Conservation (phyloP, 2,888 invertebrate genomes). For the Nysson spinosus region DNA sequence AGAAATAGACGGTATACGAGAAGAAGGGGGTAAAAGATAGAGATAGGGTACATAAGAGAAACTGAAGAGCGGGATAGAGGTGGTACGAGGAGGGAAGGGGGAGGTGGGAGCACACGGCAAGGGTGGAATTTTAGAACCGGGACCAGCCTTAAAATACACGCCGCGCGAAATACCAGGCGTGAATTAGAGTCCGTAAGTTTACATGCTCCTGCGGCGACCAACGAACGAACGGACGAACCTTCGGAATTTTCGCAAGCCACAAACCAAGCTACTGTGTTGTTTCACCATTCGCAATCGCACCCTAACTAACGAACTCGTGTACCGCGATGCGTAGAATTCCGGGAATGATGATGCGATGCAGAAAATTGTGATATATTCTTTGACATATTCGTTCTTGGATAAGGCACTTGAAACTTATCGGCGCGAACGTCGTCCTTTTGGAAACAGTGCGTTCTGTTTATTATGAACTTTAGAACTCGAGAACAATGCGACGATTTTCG, state of each 20-base stretch:
- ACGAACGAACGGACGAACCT: conserved; percentile 60
- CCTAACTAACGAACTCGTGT: conserved; percentile 21
- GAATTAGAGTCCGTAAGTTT: conserved; percentile 69
- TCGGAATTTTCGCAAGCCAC: conserved; percentile 73
- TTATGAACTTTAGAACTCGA: no score
- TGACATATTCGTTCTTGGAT: no score
- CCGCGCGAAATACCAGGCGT: conserved; percentile 73
- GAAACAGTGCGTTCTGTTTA: no score
- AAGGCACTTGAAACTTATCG: no score
- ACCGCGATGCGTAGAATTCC: conserved; percentile 28
- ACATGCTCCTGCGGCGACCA: conserved; percentile 38
- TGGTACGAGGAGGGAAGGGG: conserved; percentile 28
- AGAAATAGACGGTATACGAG: conserved; percentile 38
- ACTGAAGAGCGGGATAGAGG: conserved; percentile 18
- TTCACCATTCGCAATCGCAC: conserved; percentile 12
- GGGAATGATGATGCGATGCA: conserved; percentile 14
- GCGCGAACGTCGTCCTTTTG: no score
- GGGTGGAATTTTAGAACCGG: conserved; percentile 73
- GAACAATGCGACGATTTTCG: no score
- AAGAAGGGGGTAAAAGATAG: conserved; percentile 27
- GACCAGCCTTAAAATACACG: conserved; percentile 74
- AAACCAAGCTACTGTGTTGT: conserved; percentile 30
- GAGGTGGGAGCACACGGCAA: conserved; percentile 44
- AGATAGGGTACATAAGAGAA: conserved; percentile 10
- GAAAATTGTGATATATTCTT: conserved; percentile 36